Conservation (phyloP, 2,888 invertebrate species). For the Zootermopsis nevadensis region DNA sequence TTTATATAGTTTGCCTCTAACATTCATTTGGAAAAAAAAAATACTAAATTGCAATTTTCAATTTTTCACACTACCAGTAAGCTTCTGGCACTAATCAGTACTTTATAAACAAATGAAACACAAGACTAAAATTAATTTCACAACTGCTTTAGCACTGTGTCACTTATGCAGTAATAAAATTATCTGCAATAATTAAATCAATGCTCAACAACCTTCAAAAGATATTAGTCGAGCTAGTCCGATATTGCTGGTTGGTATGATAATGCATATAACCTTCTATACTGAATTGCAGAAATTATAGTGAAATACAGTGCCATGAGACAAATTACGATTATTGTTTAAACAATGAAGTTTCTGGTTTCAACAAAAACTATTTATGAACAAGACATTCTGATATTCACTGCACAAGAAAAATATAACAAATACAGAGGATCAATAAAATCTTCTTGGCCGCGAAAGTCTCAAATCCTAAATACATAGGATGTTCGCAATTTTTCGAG, state of each 20-base stretch:
- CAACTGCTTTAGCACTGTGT: neutral
- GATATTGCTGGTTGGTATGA: constrained; percentile 31
- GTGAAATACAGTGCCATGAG: neutral
- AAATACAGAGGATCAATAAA: neutral
- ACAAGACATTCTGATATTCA: constrained; percentile 9
- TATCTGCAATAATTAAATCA: neutral
- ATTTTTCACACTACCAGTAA: constrained; percentile 4
- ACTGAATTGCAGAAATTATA: neutral
- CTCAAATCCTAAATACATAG: neutral
- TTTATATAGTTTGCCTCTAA: neutral
- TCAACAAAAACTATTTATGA: constrained; percentile 28
- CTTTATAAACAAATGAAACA: constrained; percentile 26
- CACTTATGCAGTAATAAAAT: constrained; percentile 16
- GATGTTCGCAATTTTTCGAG: constrained; percentile 26
- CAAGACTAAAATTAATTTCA: constrained; percentile 5
- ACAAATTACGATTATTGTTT: constrained; percentile 6
- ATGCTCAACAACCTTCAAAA: neutral
- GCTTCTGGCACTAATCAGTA: constrained; percentile 39
- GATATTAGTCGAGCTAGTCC: neutral
- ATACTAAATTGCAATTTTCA: neutral
- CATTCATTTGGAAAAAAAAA: neutral
- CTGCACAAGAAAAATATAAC: too few relatives aligned
- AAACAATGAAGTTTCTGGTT: constrained; percentile 2
- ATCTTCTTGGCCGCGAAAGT: neutral
- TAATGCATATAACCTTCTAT: neutral